Conservation (phyloP, 2,113 vertebrate species). For the Corynorhinus townsendii region DNA sequence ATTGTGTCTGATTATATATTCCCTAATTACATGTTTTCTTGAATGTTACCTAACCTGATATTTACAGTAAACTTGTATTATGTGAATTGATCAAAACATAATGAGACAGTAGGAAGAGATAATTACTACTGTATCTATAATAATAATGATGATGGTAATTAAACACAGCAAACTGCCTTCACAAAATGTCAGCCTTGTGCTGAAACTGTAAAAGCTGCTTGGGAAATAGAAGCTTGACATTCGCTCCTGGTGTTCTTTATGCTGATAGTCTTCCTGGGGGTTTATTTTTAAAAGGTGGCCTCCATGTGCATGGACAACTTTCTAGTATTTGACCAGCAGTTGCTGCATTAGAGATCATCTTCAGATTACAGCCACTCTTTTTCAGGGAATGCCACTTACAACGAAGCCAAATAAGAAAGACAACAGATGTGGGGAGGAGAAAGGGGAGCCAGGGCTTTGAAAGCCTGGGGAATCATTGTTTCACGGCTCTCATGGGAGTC, state of each 20-base stretch:
- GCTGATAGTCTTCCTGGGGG: not conserved
- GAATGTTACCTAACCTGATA: slow-evolving; percentile 83
- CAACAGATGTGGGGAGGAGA: not conserved
- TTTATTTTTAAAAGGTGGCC: slow-evolving; percentile 44
- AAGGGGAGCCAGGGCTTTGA: not conserved
- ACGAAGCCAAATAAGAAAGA: not conserved
- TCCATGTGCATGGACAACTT: not conserved
- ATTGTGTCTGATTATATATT: slow-evolving; percentile 83
- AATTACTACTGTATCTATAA: slow-evolving; percentile 83
- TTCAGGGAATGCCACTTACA: not conserved
- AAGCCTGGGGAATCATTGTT: not conserved
- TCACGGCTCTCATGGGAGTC: not conserved
- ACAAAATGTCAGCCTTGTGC: slow-evolving; percentile 72
- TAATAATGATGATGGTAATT: slow-evolving; percentile 86
- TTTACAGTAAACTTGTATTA: slow-evolving; percentile 86
- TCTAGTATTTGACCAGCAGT: not conserved
- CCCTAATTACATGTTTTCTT: slow-evolving; percentile 84
- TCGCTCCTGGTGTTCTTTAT: slow-evolving; percentile 17
- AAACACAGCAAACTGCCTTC: slow-evolving; percentile 79
- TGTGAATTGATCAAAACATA: slow-evolving; percentile 85
- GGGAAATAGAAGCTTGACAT: slow-evolving; percentile 60
- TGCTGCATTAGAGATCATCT: not conserved
- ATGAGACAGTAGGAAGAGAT: slow-evolving; percentile 83
- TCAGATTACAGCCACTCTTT: not conserved
- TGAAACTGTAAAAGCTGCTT: slow-evolving; percentile 73